These are phyloP conservation scores for Zoanthus sociatus DNA, from an alignment of 92 coral and sea anemone species.

Conservation along the genomic window DNA sequence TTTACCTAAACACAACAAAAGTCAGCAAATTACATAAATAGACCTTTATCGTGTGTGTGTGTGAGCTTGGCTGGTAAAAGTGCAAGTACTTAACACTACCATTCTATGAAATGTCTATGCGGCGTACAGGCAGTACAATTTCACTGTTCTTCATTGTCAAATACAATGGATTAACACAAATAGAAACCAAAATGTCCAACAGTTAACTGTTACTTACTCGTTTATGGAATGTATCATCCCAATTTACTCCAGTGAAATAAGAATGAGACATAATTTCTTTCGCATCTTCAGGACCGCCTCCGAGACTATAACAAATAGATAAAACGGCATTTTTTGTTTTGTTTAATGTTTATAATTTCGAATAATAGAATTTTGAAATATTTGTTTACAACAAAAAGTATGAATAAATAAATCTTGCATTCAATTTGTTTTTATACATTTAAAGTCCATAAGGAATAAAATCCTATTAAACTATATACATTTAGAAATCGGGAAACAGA, in stretches of 20 bases:
- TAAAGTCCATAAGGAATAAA: too few species aligned
- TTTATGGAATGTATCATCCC: conserved; percentile 77
- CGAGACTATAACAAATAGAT: conserved; percentile 68
- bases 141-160: neutral
- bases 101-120: too few species aligned
- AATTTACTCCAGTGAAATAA: conserved; percentile 77
- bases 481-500: too few species aligned
- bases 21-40: too few species aligned
- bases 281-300: conserved; percentile 93
- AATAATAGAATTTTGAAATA: too few species aligned
- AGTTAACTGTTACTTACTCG: conserved; percentile 15
- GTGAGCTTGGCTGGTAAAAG: too few species aligned
- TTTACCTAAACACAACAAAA: conserved; percentile 65
- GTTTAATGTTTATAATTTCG: neutral
- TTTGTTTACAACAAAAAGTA: too few species aligned
- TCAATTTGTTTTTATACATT: too few species aligned
- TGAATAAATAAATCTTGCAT: too few species aligned
- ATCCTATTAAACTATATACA: too few species aligned
- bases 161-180: neutral
- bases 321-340: neutral
- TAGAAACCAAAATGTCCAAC: neutral
- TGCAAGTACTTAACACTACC: too few species aligned
- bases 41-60: too few species aligned
- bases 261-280: conserved; percentile 77
- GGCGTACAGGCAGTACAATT: neutral